phyloP scores from a whole-genome alignment of 1,140 invertebrate genomes.

The Dendrolimus punctatus region DNA sequence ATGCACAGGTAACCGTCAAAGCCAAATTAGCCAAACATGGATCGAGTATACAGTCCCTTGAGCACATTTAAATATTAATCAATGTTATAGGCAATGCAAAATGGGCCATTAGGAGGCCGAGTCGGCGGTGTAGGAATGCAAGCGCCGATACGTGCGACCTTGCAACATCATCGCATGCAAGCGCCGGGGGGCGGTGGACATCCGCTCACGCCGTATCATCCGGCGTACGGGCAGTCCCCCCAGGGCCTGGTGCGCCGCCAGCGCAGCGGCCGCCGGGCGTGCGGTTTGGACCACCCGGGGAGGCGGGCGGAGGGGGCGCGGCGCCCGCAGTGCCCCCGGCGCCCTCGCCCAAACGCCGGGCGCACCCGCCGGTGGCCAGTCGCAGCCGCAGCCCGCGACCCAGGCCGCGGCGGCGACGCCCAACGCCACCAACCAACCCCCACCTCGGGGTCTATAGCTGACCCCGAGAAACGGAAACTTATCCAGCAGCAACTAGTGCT shows the following conservation, averaged over 20 bases:
- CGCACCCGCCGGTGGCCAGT: constrained; percentile 77
- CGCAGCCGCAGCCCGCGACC: constrained; percentile 79
- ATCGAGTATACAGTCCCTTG: too few species aligned
- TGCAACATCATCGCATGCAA: constrained; percentile 70
- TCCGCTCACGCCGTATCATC: constrained; percentile 57
- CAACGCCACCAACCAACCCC: constrained; percentile 53
- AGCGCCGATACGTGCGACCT: constrained; percentile 44
- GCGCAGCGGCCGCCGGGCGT: constrained; percentile 64
- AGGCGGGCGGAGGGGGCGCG: constrained; percentile 74
- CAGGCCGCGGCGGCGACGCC: constrained; percentile 70
- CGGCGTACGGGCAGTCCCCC: constrained; percentile 58
- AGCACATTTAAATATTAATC: not conserved
- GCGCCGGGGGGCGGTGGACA: constrained; percentile 63
- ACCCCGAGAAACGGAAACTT: constrained; percentile 98
- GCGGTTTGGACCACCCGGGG: constrained; percentile 68
- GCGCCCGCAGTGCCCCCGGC: constrained; percentile 79
- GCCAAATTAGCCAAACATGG: not conserved
- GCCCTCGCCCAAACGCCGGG: constrained; percentile 80
- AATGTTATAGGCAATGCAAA: constrained; percentile 73
- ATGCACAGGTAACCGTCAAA: constrained; percentile 51
- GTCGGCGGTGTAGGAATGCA: constrained; percentile 66
- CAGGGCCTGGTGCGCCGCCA: constrained; percentile 38
- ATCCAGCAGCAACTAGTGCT: constrained; percentile 99
- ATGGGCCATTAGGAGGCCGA: constrained; percentile 73
- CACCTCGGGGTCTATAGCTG: constrained; percentile 74